Conservation (phyloP, 1,140 invertebrate genomes). For the Dicyema japonicum region DNA sequence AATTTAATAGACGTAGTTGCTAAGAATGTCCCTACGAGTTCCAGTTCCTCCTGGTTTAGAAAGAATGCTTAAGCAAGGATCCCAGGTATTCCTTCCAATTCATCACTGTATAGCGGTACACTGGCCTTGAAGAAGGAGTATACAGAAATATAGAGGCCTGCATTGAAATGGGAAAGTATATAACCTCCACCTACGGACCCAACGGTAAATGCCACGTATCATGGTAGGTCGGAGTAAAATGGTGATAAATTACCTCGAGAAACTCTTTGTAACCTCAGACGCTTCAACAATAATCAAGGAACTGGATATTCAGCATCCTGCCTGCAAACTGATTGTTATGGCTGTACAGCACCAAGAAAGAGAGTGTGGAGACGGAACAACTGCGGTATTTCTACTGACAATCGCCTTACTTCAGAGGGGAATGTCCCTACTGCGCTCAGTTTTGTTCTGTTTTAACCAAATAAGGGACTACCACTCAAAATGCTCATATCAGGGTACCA, state of each 20-base stretch:
- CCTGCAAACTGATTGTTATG: constrained; percentile 74
- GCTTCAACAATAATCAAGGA: constrained; percentile 83
- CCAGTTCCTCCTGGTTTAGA: too few species aligned
- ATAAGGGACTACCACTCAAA: neutral
- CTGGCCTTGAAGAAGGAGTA: constrained; percentile 81
- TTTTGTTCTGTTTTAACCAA: constrained; percentile 5
- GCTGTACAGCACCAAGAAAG: constrained; percentile 89
- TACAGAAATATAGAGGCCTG: constrained; percentile 74
- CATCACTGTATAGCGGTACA: constrained; percentile 74
- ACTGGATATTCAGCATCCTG: constrained; percentile 82
- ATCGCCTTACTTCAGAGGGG: constrained; percentile 61
- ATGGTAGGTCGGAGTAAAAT: constrained; percentile 83
- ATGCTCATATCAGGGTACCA: neutral
- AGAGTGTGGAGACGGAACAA: constrained; percentile 91
- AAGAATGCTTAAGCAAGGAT: too few species aligned
- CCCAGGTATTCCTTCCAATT: too few species aligned
- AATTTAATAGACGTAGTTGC: too few species aligned
- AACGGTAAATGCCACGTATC: constrained; percentile 22
- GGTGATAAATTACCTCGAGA: constrained; percentile 91
- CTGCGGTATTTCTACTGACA: constrained; percentile 74
- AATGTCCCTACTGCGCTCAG: constrained; percentile 42
- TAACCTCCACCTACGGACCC: constrained; percentile 72
- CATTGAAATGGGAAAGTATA: constrained; percentile 60
- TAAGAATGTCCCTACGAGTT: too few species aligned
- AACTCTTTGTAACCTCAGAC: constrained; percentile 91